phyloP scores from a whole-genome alignment of 2,113 vertebrate genomes.

The Ceuthmochares aereus region DNA sequence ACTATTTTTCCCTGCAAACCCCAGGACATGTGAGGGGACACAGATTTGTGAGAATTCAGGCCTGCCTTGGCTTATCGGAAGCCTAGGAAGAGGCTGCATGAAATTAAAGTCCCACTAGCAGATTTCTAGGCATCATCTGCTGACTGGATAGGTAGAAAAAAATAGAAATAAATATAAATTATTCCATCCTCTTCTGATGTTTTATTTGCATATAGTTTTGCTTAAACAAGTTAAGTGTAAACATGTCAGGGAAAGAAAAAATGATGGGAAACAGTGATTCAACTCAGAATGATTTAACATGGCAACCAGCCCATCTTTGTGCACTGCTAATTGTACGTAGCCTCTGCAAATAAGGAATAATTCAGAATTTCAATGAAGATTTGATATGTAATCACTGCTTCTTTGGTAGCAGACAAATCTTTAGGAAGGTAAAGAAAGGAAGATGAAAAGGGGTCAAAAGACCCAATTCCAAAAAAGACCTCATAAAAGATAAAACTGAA shows the following conservation, averaged over 20 bases:
- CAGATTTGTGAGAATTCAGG: neutral
- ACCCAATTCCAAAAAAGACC: neutral
- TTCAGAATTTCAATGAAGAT: slow-evolving; percentile 28
- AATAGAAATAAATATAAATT: neutral
- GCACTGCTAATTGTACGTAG: neutral
- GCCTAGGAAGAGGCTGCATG: accelerated
- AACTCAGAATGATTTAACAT: slow-evolving; percentile 23
- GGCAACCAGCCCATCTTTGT: neutral
- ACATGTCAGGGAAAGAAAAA: neutral
- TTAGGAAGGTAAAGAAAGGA: neutral
- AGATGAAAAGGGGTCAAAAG: neutral
- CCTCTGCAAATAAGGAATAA: neutral
- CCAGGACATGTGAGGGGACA: neutral
- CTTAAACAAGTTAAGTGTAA: slow-evolving; percentile 13
- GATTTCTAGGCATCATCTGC: neutral
- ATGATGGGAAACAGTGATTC: neutral
- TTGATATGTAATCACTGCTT: neutral
- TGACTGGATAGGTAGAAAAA: neutral
- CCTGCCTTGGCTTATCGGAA: neutral
- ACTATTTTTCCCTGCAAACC: neutral
- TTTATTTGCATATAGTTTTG: slow-evolving; percentile 22
- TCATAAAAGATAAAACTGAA: neutral
- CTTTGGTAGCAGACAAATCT: neutral
- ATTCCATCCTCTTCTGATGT: neutral
- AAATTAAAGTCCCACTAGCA: neutral